Evolutionary conservation across 1,140 invertebrate species (phyloP).

Genomic region (Megalonaias nervosa): DNA sequence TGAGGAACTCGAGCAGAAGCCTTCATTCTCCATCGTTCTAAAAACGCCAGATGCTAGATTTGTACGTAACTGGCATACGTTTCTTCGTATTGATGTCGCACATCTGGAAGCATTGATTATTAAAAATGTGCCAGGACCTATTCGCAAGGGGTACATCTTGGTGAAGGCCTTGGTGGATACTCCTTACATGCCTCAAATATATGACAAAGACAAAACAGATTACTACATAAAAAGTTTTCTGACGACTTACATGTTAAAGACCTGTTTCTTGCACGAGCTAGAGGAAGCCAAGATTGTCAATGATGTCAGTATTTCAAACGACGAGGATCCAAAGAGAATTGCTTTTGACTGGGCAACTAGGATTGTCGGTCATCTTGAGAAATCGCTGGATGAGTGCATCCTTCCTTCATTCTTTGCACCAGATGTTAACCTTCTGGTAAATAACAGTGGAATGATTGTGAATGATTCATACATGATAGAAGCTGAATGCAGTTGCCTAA

Average conservation of each 20-base stretch:
- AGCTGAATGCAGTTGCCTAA: too few species aligned
- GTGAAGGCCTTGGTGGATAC: slow-evolving; percentile 13
- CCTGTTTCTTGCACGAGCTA: slow-evolving; percentile 14
- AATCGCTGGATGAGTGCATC: neutral
- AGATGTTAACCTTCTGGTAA: too few species aligned
- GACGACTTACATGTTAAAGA: slow-evolving; percentile 22
- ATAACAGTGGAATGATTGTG: too few species aligned
- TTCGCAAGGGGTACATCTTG: slow-evolving; percentile 22
- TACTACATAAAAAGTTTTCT: slow-evolving; percentile 5
- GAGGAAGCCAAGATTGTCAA: neutral
- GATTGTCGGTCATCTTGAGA: slow-evolving; percentile 1
- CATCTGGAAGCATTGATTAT: slow-evolving; percentile 9
- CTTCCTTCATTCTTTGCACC: too few species aligned
- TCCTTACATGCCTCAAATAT: slow-evolving; percentile 4
- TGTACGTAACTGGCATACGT: slow-evolving; percentile 11
- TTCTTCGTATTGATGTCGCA: slow-evolving; percentile 12
- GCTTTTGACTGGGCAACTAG: neutral
- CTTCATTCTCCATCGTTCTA: slow-evolving; percentile 1
- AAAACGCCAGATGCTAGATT: slow-evolving; percentile 14
- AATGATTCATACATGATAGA: too few species aligned
- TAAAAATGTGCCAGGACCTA: slow-evolving; percentile 2
- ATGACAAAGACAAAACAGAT: slow-evolving; percentile 4
- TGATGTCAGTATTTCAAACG: neutral
- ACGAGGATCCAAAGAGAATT: neutral
- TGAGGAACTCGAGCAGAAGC: neutral